These are phyloP conservation scores for Timema cristinae DNA, from an alignment of 2,888 invertebrate genomes.

Conservation along the genomic window DNA sequence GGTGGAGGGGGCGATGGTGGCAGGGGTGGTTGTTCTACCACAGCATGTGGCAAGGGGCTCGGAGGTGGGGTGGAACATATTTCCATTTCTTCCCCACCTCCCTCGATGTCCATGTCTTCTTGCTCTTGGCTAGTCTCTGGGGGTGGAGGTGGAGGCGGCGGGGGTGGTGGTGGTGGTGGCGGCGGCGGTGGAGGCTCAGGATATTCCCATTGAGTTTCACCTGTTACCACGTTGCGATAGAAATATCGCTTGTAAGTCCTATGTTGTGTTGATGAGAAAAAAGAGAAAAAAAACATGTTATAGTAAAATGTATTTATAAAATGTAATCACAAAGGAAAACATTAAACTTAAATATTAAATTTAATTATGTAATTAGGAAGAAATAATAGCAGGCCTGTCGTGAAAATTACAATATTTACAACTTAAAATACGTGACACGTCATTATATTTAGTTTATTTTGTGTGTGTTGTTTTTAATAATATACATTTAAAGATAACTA, in stretches of 20 bases:
- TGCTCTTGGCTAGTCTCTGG: background rate
- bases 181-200: conserved; percentile 39
- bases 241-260: conserved; percentile 64
- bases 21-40: conserved; percentile 15
- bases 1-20: conserved; percentile 30
- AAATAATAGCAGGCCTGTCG: too few species aligned
- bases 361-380: too few species aligned
- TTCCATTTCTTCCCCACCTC: conserved; percentile 30
- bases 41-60: background rate
- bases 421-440: too few species aligned
- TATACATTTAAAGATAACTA: too few species aligned
- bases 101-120: conserved; percentile 19
- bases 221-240: conserved; percentile 57
- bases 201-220: conserved; percentile 62
- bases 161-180: background rate
- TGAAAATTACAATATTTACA: too few species aligned
- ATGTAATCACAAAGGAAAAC: too few species aligned
- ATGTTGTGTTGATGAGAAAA: conserved; percentile 35
- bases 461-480: too few species aligned
- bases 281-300: conserved; percentile 17
- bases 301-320: conserved; percentile 19
- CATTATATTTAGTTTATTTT: too few species aligned
- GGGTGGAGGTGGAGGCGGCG: background rate
- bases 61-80: conserved; percentile 32
- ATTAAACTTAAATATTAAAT: too few species aligned